Base-by-base conservation (phyloP, 2,888 invertebrate species). In the Eupithecia subumbrata region DNA sequence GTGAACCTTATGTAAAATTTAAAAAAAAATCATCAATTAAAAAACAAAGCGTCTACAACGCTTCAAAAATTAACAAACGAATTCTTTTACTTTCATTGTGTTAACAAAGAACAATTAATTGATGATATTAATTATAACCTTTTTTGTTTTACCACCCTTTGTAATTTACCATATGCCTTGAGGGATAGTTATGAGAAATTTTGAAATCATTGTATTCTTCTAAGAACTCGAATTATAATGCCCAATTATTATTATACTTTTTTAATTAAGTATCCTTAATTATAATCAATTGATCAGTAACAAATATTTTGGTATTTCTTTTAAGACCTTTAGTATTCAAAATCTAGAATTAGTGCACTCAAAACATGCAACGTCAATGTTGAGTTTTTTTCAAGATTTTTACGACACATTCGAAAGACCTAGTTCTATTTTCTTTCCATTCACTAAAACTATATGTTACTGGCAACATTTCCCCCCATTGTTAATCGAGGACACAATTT, bases 61-160 rank as follows among this genome's bases (percentile, higher is more conserved):
- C 69, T 69, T 73, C 52, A 68, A 69, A 74, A 72, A 71, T 71
- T 76, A 71, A 73, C 71, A 71, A 76, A 76, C 52, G 72, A 79
- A 77, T 77, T 75, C 71, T 73, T 76, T 74, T 71, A 71, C 71
- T 78, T 78, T 78, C 70, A 80, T 76, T 80, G 73, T 72, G 67
- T 72, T 77, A 71, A 72, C 66, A 92, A 90, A 89, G 88, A 82
- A 85, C 84, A 89, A 91, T 91, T 94, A 92, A 94, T 94, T 92
- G 90, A 87, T 84, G 88, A 90, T 91, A 92, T 93, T 94, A 93
- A 94, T 94, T 93, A 90, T 91, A 86, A 86, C 84, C 83, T 88
- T 89, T 90, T 91, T 93, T 92, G 89, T 91, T 90, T 88, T 87
- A 86, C 79, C 74, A 75, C 75, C 77, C 77, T 75, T 75, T 30